Percentiles rank a stretch among this genome's conserved stretches.
Evolutionary conservation across 2,888 invertebrate species (phyloP).

Genomic region (Platerodrilus igneus): DNA sequence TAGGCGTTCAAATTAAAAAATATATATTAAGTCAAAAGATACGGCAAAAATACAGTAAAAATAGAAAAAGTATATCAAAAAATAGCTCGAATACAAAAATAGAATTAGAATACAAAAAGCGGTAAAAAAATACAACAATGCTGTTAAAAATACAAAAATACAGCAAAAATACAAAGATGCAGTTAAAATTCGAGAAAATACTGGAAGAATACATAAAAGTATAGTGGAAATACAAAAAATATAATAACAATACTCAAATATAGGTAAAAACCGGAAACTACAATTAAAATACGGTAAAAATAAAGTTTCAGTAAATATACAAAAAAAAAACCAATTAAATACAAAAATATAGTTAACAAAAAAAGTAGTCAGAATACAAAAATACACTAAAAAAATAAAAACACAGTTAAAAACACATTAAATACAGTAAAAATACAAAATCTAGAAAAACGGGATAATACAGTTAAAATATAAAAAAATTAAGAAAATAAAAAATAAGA

Average conservation of each 20-base stretch:
- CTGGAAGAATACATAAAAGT: constrained; percentile 7
- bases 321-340: too few relatives aligned
- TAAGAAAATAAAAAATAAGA: constrained; percentile 5
- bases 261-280: neutral
- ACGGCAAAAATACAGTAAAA: too few relatives aligned
- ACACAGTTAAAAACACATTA: constrained; percentile 9
- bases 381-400: constrained; percentile 9
- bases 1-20: too few relatives aligned
- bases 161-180: too few relatives aligned
- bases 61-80: too few relatives aligned
- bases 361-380: constrained; percentile 11
- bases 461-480: constrained; percentile 11
- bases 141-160: too few relatives aligned
- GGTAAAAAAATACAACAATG: too few relatives aligned
- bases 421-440: constrained; percentile 12
- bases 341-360: constrained; percentile 22
- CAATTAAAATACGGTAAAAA: constrained; percentile 4
- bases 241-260: neutral
- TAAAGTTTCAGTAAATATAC: constrained; percentile 9
- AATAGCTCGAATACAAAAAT: too few relatives aligned
- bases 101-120: too few relatives aligned
- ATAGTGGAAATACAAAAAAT: constrained; percentile 1
- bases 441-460: constrained; percentile 8
- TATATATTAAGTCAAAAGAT: too few relatives aligned
- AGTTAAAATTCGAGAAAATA: too few relatives aligned